Base-by-base conservation (phyloP, 2,797 vertebrate genomes). In the Otolemur crassicaudatus region DNA sequence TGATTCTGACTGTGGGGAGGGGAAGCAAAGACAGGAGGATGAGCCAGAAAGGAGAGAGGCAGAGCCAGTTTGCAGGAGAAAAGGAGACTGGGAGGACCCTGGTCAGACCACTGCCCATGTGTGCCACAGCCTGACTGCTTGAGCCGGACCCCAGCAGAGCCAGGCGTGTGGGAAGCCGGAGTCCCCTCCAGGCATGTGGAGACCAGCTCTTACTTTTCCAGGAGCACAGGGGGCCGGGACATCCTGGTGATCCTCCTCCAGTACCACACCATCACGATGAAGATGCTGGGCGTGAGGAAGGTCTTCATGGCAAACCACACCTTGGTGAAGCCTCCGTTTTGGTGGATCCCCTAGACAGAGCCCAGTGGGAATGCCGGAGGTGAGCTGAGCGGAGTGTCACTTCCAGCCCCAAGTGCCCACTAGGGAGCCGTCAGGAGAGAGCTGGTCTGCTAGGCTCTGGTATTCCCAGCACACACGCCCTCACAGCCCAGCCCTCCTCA, bases 281-380 rank as follows among this genome's bases (percentile, higher is more conserved):
- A 98, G 96, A 99, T 99, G 98, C 99, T 99, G 90, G 99, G 99
- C 0, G 99, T 99, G 61, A 99, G 99, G 98, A 99, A 99, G 9
- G 99, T 99, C 99, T 99, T 99, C 99, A 99, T 99, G 96, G 99
- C 99, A 97, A 99, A 99, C 99, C 99, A 99, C 63, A 99, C 99
- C 89, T 99, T 99, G 16, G 99, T 99, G 97, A 99, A 99, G 87
- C 99, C 99, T 70, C 99, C 99, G 0, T 99, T 99, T 94, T 99
- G 99, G 96, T 99, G 99, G 97, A 99, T 99, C 88, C 99, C 98
- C 99, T 99, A 25, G 96, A 56, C 73, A 86, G 77, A 94, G 61
- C 72, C 1, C 93, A 83, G 82, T 29, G 69, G 90, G 40, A 75
- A 90, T 60, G 75, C 53, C 83, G n/a, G 96, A 93, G 81, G 40